Evolutionary conservation across 1,140 invertebrate species (phyloP), one percentile per base, ranked within the genome.

Genomic region (Sipha flava): DNA sequence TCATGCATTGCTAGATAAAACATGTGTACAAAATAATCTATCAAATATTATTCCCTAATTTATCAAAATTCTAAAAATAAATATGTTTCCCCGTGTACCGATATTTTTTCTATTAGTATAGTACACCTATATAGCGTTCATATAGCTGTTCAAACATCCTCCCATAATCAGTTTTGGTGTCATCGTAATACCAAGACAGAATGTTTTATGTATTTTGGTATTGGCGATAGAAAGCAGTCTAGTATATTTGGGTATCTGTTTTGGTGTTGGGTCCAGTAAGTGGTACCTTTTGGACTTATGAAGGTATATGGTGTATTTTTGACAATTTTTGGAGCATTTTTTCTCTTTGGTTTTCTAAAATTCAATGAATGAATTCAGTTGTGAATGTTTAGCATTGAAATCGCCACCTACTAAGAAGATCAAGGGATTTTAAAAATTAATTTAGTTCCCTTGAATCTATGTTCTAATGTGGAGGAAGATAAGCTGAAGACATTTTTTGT

Each of bases 321-420:
- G 23, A 29, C 34, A 18, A 37, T 18, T 21, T 34, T 45, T 79
- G 43, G 9, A 80, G 62, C 10, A 37, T 40, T 49, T 62, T 64
- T 3, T 43, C 79, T 23, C 45, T 45, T 52, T 45, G 37, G 23
- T 45, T 47, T 12, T 43, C 47, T 47, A 23, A 47, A 26, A 59
- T 29, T 9, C 54, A n/a, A n/a, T n/a, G n/a, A n/a, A n/a, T n/a
- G n/a, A 66, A 14, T 62, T 62, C 79, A 62, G 68, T 23, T 37
- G 10, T 1, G 29, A 34, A n/a, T 80, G 79, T 62, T 80, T 80
- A 16, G 40, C 23, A 21, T 80, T 66, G 16, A 26, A 80, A 52
- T 80, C 79, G 16, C 79, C 62, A 23, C 79, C 62, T 6, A 16
- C 79, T 23, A 80, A 64, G 59, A 80, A 80, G 29, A 34, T 62